Conservation (phyloP, 2,888 invertebrate genomes). For the Hartigia nigra region DNA sequence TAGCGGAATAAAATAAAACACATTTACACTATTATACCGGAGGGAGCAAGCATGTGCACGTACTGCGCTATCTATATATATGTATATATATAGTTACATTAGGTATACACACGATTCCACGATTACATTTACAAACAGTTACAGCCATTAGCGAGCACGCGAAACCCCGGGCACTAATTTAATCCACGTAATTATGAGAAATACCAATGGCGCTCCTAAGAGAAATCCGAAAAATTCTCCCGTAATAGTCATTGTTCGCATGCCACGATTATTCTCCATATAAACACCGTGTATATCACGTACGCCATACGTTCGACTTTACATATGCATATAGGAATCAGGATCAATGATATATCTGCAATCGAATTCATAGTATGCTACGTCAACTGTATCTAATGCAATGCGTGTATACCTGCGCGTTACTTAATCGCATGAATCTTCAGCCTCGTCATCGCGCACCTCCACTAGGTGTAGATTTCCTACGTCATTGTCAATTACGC, state of each 20-base stretch:
- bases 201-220: slow-evolving; percentile 33
- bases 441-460: background rate
- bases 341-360: background rate
- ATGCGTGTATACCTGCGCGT: background rate
- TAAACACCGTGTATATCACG: background rate
- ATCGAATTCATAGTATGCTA: background rate
- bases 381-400: background rate
- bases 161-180: slow-evolving; percentile 49
- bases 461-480: background rate
- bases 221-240: slow-evolving; percentile 1
- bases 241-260: background rate
- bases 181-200: slow-evolving; percentile 44
- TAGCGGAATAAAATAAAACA: slow-evolving; percentile 5
- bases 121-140: slow-evolving; percentile 51
- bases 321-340: background rate
- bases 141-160: slow-evolving; percentile 49
- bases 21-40: background rate
- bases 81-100: slow-evolving; percentile 2
- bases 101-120: slow-evolving; percentile 29
- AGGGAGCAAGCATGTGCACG: background rate
- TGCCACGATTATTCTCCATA: background rate
- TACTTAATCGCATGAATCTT: background rate
- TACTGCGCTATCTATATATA: slow-evolving; percentile 14
- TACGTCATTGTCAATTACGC: background rate
- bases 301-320: background rate